phyloP scores from a whole-genome alignment of 1,140 invertebrate species.

The Dreissena polymorpha region DNA sequence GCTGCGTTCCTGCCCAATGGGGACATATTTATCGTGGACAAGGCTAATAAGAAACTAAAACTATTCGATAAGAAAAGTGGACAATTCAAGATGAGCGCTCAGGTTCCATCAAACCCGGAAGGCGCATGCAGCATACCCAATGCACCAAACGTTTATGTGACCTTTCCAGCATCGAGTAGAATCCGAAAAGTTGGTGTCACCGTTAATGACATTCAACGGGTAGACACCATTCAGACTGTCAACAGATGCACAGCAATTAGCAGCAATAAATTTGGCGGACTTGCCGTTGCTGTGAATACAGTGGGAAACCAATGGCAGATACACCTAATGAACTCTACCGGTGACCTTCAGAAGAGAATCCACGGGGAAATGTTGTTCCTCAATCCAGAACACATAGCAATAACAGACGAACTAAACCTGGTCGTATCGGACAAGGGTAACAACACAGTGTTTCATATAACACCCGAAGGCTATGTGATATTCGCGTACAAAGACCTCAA shows the following conservation, averaged over 20 bases:
- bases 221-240: constrained; percentile 40
- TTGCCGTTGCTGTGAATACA: constrained; percentile 30
- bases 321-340: constrained; percentile 37
- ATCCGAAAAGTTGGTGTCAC: constrained; percentile 22
- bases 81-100: constrained; percentile 24
- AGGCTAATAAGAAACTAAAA: constrained; percentile 42
- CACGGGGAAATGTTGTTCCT: constrained; percentile 32
- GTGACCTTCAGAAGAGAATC: constrained; percentile 35
- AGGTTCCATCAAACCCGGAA: constrained; percentile 28
- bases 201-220: constrained; percentile 18
- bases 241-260: constrained; percentile 42
- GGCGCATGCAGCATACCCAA: neutral
- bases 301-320: constrained; percentile 50
- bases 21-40: constrained; percentile 35
- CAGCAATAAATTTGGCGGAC: constrained; percentile 35
- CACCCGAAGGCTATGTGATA: constrained; percentile 48
- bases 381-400: constrained; percentile 40
- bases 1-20: constrained; percentile 34
- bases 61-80: constrained; percentile 34
- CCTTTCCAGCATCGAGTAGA: constrained; percentile 41
- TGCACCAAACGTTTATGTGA: constrained; percentile 17
- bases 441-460: constrained; percentile 41
- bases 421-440: constrained; percentile 41
- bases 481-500: constrained; percentile 44
- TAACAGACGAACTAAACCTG: constrained; percentile 32